phyloP scores from a whole-genome alignment of 2,797 vertebrate species.

The Ctenochaetus hawaiiensis region DNA sequence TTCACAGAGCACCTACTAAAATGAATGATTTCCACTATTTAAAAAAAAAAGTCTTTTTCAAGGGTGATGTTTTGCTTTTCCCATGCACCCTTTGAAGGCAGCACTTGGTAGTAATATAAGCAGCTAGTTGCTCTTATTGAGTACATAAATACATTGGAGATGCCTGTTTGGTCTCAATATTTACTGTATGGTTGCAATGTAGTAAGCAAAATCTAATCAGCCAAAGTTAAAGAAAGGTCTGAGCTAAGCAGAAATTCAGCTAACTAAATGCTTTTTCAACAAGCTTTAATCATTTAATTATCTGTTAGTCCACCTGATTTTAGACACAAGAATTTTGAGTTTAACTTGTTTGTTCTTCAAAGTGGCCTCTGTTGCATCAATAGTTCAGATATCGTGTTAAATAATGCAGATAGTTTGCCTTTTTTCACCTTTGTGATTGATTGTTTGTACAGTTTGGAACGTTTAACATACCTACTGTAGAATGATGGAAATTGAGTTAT shows the following conservation, averaged over 20 bases:
- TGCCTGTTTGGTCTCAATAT: neutral
- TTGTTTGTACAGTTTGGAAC: neutral
- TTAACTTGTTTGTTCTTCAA: neutral
- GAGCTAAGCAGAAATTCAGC: neutral
- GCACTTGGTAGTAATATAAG: neutral
- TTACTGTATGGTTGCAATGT: neutral
- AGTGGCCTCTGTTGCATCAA: neutral
- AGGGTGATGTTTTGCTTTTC: neutral
- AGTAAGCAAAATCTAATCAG: neutral
- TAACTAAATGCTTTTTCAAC: neutral
- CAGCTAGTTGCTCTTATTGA: neutral
- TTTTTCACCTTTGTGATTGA: neutral
- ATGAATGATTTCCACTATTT: no score
- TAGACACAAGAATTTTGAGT: neutral
- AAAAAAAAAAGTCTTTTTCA: neutral
- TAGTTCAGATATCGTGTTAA: neutral
- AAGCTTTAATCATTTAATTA: neutral
- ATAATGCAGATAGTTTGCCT: neutral
- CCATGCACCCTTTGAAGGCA: neutral
- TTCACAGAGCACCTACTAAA: no score
- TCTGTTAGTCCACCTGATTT: neutral
- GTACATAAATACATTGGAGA: neutral
- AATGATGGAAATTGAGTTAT: neutral
- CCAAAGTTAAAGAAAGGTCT: neutral
- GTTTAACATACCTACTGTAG: no score